Evolutionary conservation across 1,140 invertebrate genomes (phyloP).

Genomic region (Helicorthomorpha holstii): DNA sequence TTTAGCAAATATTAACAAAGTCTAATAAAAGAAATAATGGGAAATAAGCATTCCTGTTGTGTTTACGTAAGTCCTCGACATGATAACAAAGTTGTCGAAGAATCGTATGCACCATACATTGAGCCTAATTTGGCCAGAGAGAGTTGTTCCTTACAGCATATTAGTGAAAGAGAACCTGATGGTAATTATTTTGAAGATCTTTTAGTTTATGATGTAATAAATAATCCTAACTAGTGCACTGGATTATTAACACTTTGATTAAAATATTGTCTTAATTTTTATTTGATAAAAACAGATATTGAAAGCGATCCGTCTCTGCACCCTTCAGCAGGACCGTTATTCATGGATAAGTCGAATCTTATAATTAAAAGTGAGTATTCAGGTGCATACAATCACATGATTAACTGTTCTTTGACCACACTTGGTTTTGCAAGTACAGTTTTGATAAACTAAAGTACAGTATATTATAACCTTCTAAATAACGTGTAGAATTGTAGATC

Average conservation of each 20-base stretch:
- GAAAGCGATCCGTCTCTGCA: conserved; percentile 91
- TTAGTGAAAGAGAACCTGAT: conserved; percentile 89
- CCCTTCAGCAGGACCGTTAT: conserved; percentile 84
- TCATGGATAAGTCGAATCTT: conserved; percentile 83
- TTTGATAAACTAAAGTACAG: too few species aligned
- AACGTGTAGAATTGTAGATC: too few species aligned
- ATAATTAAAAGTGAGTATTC: neutral
- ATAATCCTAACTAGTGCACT: too few species aligned
- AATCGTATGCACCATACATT: conserved; percentile 10
- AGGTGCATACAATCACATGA: too few species aligned
- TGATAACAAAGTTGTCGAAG: conserved; percentile 13
- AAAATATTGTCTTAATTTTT: neutral
- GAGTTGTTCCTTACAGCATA: conserved; percentile 83
- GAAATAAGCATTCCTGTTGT: conserved; percentile 30
- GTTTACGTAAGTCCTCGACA: conserved; percentile 20
- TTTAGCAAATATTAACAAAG: too few species aligned
- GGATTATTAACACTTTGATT: neutral
- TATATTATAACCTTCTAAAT: too few species aligned
- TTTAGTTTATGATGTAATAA: conserved; percentile 6
- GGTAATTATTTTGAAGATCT: conserved; percentile 18
- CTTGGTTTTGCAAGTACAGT: too few species aligned
- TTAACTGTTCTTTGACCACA: too few species aligned
- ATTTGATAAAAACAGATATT: conserved; percentile 40
- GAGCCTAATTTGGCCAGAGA: conserved; percentile 44
- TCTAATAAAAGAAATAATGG: conserved; percentile 23